Evolutionary conservation across 2,888 invertebrate genomes (phyloP), one percentile per base, ranked within the genome.

Genomic region (Elaeidobius kamerunicus): DNA sequence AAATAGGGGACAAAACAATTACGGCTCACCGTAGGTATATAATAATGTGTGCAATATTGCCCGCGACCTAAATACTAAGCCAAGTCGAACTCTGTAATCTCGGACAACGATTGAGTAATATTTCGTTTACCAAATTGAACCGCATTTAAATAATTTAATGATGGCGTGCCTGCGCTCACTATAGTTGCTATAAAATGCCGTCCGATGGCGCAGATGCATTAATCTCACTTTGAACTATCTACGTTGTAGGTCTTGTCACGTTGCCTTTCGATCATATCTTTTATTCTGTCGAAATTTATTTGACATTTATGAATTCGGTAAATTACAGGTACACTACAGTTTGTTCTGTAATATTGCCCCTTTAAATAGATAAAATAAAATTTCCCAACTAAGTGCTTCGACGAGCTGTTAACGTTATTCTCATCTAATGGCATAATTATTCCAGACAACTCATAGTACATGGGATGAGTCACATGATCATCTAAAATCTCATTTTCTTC

Each of bases 21-120:
- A 44, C 42, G 11, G 32, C 23, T 44, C 41, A 16, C 40, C 18
- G 42, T 45, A 32, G 51, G 45, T 45, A 52, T 35, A 44, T 18
- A 43, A 43, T 42, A 42, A 60, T 56, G 61, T 63, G 59, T 63
- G 64, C 63, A 66, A 66, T 61, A 50, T 48, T 63, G 63, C 44
- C 56, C 52, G 27, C 67, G 69, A 67, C 69, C 69, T 61, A 67
- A 63, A 75, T 76, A 75, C 62, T 71, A 71, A 75, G 64, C 70
- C 74, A 72, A 73, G 73, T 75, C 69, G 75, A 76, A 76, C 76
- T 70, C 53, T 49, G 51, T 48, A 52, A 55, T 61, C 50, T 55
- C 55, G 36, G 23, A 30, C 38, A 58, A 63, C 49, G 59, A 65
- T 68, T 66, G 64, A 60, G 66, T 62, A 67, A 67, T 61, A 57